Evolutionary conservation across 2,888 invertebrate genomes (phyloP), one percentile per base, ranked within the genome.

Genomic region (Leucophora obtusa): DNA sequence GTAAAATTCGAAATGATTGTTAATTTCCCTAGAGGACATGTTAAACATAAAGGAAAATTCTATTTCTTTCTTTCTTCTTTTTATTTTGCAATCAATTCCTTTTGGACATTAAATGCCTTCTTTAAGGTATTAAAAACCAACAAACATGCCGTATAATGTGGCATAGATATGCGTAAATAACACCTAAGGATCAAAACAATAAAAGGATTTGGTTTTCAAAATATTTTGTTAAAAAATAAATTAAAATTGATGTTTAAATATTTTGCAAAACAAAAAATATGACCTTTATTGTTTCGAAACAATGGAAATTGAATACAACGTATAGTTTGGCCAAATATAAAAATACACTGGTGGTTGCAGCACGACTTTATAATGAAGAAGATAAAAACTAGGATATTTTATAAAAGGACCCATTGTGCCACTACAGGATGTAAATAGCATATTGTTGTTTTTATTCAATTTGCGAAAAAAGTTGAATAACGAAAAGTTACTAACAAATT

Each of bases 141-240:
- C 50, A 60, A 71, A 66, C 24, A 28, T 35, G 43, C 0, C 63
- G 54, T 74, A 73, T 77, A 81, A 74, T 77, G 51, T 70, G 77
- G 56, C 77, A 56, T 62, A 77, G 81, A 81, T 81, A 56, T 70
- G 73, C 70, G 74, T 81, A 81, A 77, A 70, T 68, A 77, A 62
- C 73, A 81, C 73, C 81, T 77, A 60, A 63, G 71, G 60, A 24
- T 53, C 38, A 50, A 14, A 50, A 56, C 43, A 65, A 66, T 33
- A 56, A 47, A 47, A 38, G 43, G 54, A 56, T 24, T 54, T 66
- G 56, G 43, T 54, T 66, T 43, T 50, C 17, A 38, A 33, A 43
- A 60, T 43, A 21, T 33, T 24, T n/a, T 28, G 28, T 28, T 11
- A 63, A 53, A 63, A 35, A 56, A 14, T 28, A 56, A 28, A 14